Evolutionary conservation across 2,797 vertebrate species (phyloP).

Genomic region (Meda fulgida): DNA sequence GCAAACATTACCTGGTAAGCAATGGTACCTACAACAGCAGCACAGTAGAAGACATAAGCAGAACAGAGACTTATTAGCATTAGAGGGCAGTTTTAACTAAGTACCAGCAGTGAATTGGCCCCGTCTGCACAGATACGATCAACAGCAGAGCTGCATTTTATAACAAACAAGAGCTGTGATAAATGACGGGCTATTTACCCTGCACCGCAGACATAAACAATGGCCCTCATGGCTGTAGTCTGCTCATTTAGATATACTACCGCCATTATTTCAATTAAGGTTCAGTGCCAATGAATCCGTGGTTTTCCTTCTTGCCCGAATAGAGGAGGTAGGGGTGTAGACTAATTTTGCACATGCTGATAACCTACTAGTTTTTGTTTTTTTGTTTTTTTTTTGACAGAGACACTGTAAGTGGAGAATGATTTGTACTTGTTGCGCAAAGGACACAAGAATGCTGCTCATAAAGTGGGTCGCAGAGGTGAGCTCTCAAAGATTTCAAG

Average conservation of each 20-base stretch:
- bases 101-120: slow-evolving; percentile 50
- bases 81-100: slow-evolving; percentile 43
- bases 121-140: slow-evolving; percentile 79
- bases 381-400: slow-evolving; percentile 2
- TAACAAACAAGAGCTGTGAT: slow-evolving; percentile 78
- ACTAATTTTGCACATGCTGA: slow-evolving; percentile 67
- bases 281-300: slow-evolving; percentile 79
- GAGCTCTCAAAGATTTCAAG: slow-evolving; percentile 60
- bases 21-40: not conserved
- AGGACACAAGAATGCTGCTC: slow-evolving; percentile 26
- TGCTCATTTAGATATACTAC: slow-evolving; percentile 78
- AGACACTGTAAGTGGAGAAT: slow-evolving; percentile 62
- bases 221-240: slow-evolving; percentile 74
- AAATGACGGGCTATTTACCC: slow-evolving; percentile 75
- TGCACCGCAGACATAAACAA: slow-evolving; percentile 83
- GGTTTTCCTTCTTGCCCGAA: slow-evolving; percentile 68
- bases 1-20: not conserved
- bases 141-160: slow-evolving; percentile 72
- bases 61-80: slow-evolving; percentile 38
- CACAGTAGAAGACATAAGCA: not conserved
- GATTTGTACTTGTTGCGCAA: slow-evolving; percentile 65
- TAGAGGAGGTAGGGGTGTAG: slow-evolving; percentile 61
- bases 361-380: slow-evolving; percentile 51
- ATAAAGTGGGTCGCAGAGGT: slow-evolving; percentile 69
- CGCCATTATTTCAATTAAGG: slow-evolving; percentile 79